phyloP scores from a whole-genome alignment of 1,140 invertebrate species.

The Pteromalus puparum region DNA sequence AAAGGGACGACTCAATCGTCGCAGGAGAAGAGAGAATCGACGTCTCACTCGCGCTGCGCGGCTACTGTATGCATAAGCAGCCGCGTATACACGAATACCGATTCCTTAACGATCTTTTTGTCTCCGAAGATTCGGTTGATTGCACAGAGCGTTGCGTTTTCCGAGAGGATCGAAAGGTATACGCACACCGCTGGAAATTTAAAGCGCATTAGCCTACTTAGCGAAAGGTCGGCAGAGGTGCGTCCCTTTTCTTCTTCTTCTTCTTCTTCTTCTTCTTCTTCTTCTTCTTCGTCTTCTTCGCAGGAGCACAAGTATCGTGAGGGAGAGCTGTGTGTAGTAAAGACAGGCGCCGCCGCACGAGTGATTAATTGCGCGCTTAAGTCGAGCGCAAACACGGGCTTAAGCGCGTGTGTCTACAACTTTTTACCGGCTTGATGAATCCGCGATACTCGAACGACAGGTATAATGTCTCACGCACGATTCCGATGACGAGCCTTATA shows the following conservation, averaged over 20 bases:
- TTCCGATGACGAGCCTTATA: neutral
- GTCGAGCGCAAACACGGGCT: constrained; percentile 6
- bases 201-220: constrained; percentile 40
- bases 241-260: no score
- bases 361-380: constrained; percentile 43
- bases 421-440: constrained; percentile 43
- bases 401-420: constrained; percentile 27
- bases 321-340: neutral
- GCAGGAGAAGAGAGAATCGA: constrained; percentile 47
- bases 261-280: no score
- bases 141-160: neutral
- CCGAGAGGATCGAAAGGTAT: neutral
- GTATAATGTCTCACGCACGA: neutral
- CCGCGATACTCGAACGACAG: neutral
- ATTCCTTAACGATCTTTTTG: neutral
- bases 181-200: neutral
- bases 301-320: neutral
- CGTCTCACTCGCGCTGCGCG: constrained; percentile 35
- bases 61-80: constrained; percentile 31
- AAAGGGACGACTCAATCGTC: constrained; percentile 71
- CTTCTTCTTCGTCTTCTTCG: no score
- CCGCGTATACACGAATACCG: no score
- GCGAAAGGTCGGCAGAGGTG: neutral
- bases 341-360: neutral
- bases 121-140: neutral